Percentiles rank a stretch among this genome's conserved stretches.
phyloP scores from a whole-genome alignment of 2,888 invertebrate genomes.

The Lasioglossum vierecki region DNA sequence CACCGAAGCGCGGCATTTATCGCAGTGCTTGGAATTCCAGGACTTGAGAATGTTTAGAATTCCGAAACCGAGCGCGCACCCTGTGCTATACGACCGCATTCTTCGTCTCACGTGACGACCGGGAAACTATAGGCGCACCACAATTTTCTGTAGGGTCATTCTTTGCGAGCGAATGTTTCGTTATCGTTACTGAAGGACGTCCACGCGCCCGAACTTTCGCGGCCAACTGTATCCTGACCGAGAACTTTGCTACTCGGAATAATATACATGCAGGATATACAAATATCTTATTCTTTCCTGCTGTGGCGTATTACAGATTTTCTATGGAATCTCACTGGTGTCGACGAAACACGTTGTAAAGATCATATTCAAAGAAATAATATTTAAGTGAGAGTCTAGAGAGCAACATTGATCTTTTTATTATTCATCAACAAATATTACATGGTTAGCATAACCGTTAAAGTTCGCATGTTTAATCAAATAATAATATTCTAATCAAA shows the following conservation, averaged over 20 bases:
- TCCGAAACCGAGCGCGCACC: conserved; percentile 35
- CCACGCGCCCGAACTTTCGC: conserved; percentile 15
- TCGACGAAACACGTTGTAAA: neutral
- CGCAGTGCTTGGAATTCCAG: conserved; percentile 41
- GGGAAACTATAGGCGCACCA: conserved; percentile 23
- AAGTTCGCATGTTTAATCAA: too few relatives aligned
- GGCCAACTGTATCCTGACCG: neutral
- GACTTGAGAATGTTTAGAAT: conserved; percentile 44
- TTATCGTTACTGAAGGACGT: conserved; percentile 8
- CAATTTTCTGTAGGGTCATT: conserved; percentile 35
- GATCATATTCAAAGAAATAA: neutral
- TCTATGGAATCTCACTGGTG: neutral
- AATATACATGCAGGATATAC: neutral
- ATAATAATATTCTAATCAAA: too few relatives aligned
- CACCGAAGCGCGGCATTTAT: conserved; percentile 46
- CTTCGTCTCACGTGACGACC: conserved; percentile 42
- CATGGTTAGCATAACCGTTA: too few relatives aligned
- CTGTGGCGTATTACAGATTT: neutral
- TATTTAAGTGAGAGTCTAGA: too few relatives aligned
- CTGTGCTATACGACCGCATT: conserved; percentile 40
- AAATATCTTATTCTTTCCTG: neutral
- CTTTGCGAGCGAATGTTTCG: conserved; percentile 22
- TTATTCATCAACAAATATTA: too few relatives aligned
- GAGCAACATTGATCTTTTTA: too few relatives aligned
- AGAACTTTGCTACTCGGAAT: neutral